These are phyloP conservation scores for Nyctibius bracteatus DNA, from an alignment of 2,113 vertebrate genomes.

Conservation along the genomic window DNA sequence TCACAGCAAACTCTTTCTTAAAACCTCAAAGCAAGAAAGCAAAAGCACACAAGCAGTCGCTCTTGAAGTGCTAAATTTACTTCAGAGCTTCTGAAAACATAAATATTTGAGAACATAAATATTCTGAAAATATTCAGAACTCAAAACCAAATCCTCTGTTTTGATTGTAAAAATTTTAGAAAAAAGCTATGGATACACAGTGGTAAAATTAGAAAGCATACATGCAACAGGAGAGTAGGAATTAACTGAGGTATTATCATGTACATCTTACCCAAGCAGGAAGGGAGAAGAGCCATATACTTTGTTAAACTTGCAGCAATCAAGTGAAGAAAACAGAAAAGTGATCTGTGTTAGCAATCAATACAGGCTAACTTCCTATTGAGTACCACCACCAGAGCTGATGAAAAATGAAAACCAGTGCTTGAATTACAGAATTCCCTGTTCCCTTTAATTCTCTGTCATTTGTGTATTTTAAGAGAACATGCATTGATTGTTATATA, in stretches of 20 bases:
- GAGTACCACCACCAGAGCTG: constrained; percentile 78
- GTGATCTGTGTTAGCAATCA: constrained; percentile 85
- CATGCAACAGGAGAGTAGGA: constrained; percentile 64
- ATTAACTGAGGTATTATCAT: constrained; percentile 21
- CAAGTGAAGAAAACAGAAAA: constrained; percentile 88
- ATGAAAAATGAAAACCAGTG: constrained; percentile 64
- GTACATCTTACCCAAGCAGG: constrained; percentile 89
- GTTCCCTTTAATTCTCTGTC: neutral
- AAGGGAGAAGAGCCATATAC: constrained; percentile 88
- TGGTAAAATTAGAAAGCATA: constrained; percentile 20
- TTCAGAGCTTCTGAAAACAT: neutral
- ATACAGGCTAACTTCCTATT: constrained; percentile 69
- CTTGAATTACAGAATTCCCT: constrained; percentile 59
- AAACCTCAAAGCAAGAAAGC: constrained; percentile 45
- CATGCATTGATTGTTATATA: constrained; percentile 46
- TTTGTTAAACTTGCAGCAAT: constrained; percentile 94
- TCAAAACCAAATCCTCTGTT: neutral
- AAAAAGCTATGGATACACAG: neutral
- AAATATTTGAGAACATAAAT: neutral
- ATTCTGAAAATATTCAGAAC: constrained; percentile 44
- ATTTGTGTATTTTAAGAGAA: constrained; percentile 32
- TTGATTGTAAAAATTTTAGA: neutral
- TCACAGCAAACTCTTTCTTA: constrained; percentile 36
- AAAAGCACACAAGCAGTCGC: constrained; percentile 23
- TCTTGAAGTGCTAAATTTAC: constrained; percentile 3